Evolutionary conservation across 2,888 invertebrate species (phyloP).

Genomic region (Macroteleia sp.): DNA sequence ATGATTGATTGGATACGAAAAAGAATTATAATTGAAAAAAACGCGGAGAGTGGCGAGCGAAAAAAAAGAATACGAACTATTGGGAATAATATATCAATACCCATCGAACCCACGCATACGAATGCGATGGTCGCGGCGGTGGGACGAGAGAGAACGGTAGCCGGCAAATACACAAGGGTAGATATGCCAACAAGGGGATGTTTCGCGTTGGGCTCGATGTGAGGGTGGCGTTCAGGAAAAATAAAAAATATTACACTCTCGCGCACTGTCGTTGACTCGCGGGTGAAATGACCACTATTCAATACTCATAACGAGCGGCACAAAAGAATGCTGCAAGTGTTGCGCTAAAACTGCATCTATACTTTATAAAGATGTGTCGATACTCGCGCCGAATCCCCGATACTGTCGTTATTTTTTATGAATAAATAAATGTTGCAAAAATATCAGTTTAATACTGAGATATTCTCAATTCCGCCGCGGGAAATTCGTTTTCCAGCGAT

Average conservation of each 20-base stretch:
- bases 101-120: conserved; percentile 84
- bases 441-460: conserved; percentile 18
- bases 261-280: conserved; percentile 76
- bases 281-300: conserved; percentile 81
- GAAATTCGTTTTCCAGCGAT: no score
- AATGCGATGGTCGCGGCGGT: conserved; percentile 73
- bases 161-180: conserved; percentile 67
- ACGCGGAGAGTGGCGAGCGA: conserved; percentile 78
- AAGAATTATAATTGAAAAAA: conserved; percentile 84
- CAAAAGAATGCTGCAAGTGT: conserved; percentile 77
- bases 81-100: conserved; percentile 84
- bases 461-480: no score
- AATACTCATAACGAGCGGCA: conserved; percentile 79
- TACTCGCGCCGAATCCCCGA: conserved; percentile 4
- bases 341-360: conserved; percentile 74
- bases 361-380: conserved; percentile 62
- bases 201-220: conserved; percentile 55
- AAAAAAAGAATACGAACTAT: conserved; percentile 81
- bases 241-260: conserved; percentile 83
- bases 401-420: not conserved
- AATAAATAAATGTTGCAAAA: conserved; percentile 16
- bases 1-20: conserved; percentile 84
- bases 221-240: conserved; percentile 75
- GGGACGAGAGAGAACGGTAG: conserved; percentile 52
- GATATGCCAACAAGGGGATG: conserved; percentile 66